These are phyloP conservation scores for Bungarus multicinctus DNA, from an alignment of 2,113 vertebrate species.

Conservation along the genomic window DNA sequence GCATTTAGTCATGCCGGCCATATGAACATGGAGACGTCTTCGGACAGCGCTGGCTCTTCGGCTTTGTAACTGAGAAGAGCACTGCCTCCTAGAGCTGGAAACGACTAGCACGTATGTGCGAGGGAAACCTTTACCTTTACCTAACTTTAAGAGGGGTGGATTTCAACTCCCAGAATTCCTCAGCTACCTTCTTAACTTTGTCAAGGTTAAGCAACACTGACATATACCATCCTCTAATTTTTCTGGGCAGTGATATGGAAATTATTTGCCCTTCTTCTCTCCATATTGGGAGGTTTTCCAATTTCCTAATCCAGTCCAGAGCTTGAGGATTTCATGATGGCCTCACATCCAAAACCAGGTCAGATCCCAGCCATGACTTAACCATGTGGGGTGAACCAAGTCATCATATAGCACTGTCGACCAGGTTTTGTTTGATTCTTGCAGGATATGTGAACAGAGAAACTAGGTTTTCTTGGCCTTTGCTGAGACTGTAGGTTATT, in stretches of 20 bases:
- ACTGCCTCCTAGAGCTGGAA: no score
- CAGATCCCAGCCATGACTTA: background rate
- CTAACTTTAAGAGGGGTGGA: background rate
- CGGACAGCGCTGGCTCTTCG: no score
- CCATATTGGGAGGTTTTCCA: background rate
- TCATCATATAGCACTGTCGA: background rate
- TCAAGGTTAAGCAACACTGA: no score
- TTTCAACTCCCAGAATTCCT: background rate
- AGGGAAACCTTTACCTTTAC: no score
- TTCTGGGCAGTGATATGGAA: background rate
- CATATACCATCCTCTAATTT: background rate
- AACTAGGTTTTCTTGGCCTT: no score
- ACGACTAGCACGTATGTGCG: no score
- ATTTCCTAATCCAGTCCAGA: background rate
- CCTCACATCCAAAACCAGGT: background rate
- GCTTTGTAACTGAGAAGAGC: no score
- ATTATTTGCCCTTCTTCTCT: background rate
- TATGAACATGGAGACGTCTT: no score
- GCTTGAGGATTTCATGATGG: background rate
- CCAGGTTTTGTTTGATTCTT: background rate
- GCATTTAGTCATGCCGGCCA: no score
- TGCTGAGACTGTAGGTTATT: no score
- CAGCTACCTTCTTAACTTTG: background rate
- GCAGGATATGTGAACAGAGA: background rate
- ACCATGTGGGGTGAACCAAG: background rate